A percentile compares a stretch with the other conserved stretches of the same genome.
Evolutionary conservation across 53 echinoderm and acorn worm genomes (phyloP).

Genomic region (Paracentrotus lividus): DNA sequence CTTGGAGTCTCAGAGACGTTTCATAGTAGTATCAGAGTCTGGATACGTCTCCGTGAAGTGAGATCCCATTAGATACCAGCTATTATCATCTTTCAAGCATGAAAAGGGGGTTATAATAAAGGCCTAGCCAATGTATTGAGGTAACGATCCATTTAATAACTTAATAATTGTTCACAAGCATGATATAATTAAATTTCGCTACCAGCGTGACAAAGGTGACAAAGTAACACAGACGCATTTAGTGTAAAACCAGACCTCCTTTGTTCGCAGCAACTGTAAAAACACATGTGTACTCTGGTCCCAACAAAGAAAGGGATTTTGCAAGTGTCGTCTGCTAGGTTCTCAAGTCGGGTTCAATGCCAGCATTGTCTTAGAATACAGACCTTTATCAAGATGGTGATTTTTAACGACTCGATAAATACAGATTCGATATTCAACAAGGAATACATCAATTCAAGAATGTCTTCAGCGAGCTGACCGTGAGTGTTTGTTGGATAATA

Average conservation of each 20-base stretch:
- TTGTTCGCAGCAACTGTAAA: conserved; percentile 44
- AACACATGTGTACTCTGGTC: conserved; percentile 14
- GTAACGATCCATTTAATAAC: too few relatives aligned
- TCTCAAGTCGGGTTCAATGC: background rate
- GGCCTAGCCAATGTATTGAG: too few relatives aligned
- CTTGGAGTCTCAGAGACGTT: too few relatives aligned
- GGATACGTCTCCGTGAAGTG: too few relatives aligned
- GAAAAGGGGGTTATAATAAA: too few relatives aligned
- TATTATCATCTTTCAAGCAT: too few relatives aligned
- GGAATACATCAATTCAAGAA: too few relatives aligned
- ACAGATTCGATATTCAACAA: background rate
- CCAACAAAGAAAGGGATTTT: background rate
- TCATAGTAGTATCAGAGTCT: too few relatives aligned
- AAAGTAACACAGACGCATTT: background rate
- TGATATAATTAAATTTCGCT: background rate
- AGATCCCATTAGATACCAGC: too few relatives aligned
- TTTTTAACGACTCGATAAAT: background rate
- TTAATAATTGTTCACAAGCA: background rate
- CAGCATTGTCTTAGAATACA: background rate
- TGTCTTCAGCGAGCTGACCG: too few relatives aligned
- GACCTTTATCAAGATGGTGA: background rate
- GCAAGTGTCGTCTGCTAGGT: conserved; percentile 42
- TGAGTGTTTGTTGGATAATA: background rate
- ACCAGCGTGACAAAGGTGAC: background rate
- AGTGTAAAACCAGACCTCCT: conserved; percentile 1